These are phyloP conservation scores for Tupiocoris notatus DNA, from an alignment of 2,888 invertebrate species.

Conservation along the genomic window DNA sequence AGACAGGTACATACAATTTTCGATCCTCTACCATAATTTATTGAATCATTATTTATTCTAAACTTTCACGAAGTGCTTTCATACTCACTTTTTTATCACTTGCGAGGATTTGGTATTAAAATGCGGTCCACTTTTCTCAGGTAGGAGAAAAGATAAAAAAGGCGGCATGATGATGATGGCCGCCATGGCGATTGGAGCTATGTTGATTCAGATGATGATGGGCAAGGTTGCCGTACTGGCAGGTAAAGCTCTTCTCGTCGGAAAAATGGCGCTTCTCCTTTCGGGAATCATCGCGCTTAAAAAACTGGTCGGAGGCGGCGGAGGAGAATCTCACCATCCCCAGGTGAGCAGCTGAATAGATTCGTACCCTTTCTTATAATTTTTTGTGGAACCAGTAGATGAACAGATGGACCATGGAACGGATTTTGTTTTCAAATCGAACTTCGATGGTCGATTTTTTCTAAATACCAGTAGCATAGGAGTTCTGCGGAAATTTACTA, in stretches of 20 bases:
- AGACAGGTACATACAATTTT: slow-evolving; percentile 9
- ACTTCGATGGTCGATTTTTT: not conserved
- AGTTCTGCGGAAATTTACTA: not conserved
- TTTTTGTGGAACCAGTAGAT: too few relatives aligned
- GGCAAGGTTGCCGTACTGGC: slow-evolving; percentile 64
- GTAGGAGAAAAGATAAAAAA: slow-evolving; percentile 54
- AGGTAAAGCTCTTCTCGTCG: slow-evolving; percentile 65
- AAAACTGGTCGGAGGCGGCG: slow-evolving; percentile 64
- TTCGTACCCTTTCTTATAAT: not conserved
- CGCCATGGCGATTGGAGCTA: slow-evolving; percentile 59
- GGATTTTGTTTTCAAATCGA: too few relatives aligned
- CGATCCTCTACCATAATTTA: not conserved
- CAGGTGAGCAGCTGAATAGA: slow-evolving; percentile 31
- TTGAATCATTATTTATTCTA: not conserved
- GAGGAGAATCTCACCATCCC: slow-evolving; percentile 50
- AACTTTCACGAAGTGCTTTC: too few relatives aligned
- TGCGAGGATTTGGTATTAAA: too few relatives aligned
- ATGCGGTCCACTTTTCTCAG: too few relatives aligned
- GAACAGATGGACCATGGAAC: too few relatives aligned
- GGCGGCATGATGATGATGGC: slow-evolving; percentile 62
- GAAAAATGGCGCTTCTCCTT: slow-evolving; percentile 72
- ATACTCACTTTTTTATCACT: too few relatives aligned
- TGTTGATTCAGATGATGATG: slow-evolving; percentile 66
- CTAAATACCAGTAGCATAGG: not conserved
- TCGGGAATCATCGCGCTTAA: slow-evolving; percentile 83